Conservation (phyloP, 2,797 vertebrate genomes). For the Microctenopoma steveboyesi region DNA sequence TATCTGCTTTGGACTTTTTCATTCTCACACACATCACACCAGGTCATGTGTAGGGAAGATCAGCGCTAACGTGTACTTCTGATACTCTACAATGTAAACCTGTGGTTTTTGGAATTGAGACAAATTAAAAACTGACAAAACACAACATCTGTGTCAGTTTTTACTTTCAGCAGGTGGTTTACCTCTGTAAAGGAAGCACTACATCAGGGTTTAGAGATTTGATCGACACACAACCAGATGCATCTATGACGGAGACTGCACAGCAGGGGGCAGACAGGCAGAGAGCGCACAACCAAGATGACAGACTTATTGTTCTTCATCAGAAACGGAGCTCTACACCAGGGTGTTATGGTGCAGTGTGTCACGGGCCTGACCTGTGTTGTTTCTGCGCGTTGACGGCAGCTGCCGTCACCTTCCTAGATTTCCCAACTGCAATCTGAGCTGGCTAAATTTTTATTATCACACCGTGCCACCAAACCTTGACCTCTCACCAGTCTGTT, state of each 20-base stretch:
- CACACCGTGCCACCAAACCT: conserved; percentile 26
- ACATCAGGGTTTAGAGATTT: neutral
- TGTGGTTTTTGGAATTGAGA: neutral
- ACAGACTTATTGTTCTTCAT: neutral
- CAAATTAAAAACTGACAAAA: neutral
- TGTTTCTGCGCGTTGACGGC: conserved; percentile 20
- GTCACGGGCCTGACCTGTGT: conserved; percentile 10
- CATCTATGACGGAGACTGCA: conserved; percentile 17
- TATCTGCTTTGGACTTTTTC: too few relatives aligned
- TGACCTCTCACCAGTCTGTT: conserved; percentile 45
- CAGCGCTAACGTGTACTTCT: too few relatives aligned
- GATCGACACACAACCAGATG: too few relatives aligned
- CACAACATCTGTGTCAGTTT: neutral
- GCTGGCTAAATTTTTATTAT: conserved; percentile 48
- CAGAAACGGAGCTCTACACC: neutral
- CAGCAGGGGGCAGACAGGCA: conserved; percentile 42
- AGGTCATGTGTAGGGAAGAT: too few relatives aligned
- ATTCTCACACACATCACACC: too few relatives aligned
- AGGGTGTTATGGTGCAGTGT: conserved; percentile 5
- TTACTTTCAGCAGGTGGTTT: neutral
- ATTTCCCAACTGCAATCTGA: conserved; percentile 45
- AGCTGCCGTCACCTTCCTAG: conserved; percentile 12
- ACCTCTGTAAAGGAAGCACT: neutral
- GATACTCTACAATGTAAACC: neutral
- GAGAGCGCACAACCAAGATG: neutral